Base-by-base conservation (phyloP, 2,888 invertebrate genomes). In the Norana najaformis region DNA sequence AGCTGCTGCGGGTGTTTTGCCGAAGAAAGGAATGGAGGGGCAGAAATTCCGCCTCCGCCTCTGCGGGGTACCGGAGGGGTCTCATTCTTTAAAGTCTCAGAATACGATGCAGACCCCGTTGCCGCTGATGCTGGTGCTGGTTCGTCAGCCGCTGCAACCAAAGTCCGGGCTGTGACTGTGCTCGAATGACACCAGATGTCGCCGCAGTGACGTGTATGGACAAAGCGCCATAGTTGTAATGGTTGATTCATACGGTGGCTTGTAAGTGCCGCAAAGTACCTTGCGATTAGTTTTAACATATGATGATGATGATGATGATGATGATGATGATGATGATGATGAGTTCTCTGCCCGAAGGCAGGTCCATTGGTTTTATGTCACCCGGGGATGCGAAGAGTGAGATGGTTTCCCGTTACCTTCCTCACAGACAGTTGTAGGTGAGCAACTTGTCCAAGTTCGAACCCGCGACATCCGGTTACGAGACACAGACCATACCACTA, bases 131-230 rank as follows among this genome's bases (percentile, higher is more conserved):
- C 23, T 53, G 20, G 23, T 53, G 53, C 53, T 53, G 53, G 30
- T 23, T 11, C 23, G 30, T 30, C 69, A 69, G 69, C n/a, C n/a
- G 69, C 69, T 69, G 69, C n/a, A 69, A n/a, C 69, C 11, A 11
- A 69, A 8, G 69, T n/a, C 69, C n/a, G 69, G 69, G 30, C 13
- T 69, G 69, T 69, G 69, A 69, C n/a, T 69, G 69, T 30, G 30
- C 69, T 69, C 69, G n/a, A 69, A 69, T 69, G 69, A 69, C 69
- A 69, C 69, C 69, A 69, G 69, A 69, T 69, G 69, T 69, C 69
- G 69, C n/a, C 6, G 69, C 8, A 16, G 8, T 69, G 69, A 69
- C n/a, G 30, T 30, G 53, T 53, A 3, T 16, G 23, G 23, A 53
- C 23, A 0, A 69, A 69, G 14, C 69, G 69, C 69, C 69, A 69